Base-by-base conservation (phyloP, 2,113 vertebrate genomes). In the Catharus bicknelli region DNA sequence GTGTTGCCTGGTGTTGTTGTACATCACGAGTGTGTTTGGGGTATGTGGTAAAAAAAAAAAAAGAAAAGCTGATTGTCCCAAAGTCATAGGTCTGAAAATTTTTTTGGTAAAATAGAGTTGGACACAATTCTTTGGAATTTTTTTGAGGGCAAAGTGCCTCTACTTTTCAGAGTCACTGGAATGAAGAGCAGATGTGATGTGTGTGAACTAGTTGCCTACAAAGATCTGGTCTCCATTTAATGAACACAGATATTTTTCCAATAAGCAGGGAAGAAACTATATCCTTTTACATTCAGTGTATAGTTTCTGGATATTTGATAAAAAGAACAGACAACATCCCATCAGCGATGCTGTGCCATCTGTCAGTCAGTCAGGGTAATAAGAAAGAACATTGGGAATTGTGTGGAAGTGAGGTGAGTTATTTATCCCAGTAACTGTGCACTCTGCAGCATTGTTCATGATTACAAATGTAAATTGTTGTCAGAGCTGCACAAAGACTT, bases 381-480 rank as follows among this genome's bases (percentile, higher is more conserved):
- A 23, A 50, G 48, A n/a, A 34, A 25, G 3, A 5, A 3, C 9
- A 2, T 11, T n/a, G 63, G 42, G 69, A 61, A 23, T 38, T 8
- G 14, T 36, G 21, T 76, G 32, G 26, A 54, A 69, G 54, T 23
- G 48, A 50, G 63, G 38, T 74, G 62, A n/a, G 32, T 50, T 64
- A 45, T 80, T 88, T 68, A 69, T 73, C 54, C 53, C 25, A 42
- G 79, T 53, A 64, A 18, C 47, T 48, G 29, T 57, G 48, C 4
- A 0, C 72, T 90, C 36, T 38, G 1, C 21, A 43, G 26, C 0
- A 6, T 5, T 38, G 6, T 23, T 86, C 3, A 5, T 61, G 25
- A 11, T 38, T 57, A 20, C 0, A 19, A 40, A 34, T 36, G 18
- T 15, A 58, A 94, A 55, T 40, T 73, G 54, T 51, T 68, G 50